phyloP scores from a whole-genome alignment of 2,888 invertebrate genomes.

The Pecten maximus region DNA sequence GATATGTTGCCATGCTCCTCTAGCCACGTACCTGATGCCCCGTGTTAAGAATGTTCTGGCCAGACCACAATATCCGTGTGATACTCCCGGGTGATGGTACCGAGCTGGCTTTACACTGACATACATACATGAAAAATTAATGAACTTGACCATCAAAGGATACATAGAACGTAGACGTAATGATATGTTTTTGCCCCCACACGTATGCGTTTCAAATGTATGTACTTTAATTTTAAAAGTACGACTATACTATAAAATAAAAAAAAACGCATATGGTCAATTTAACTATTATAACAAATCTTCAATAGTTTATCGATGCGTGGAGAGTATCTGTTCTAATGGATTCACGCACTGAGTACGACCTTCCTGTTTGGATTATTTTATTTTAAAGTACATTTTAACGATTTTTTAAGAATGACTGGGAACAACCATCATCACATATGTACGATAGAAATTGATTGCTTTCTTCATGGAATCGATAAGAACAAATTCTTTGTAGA shows the following conservation, averaged over 20 bases:
- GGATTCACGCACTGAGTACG: background rate
- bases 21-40: background rate
- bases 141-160: background rate
- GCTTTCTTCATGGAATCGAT: background rate
- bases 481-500: background rate
- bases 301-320: background rate
- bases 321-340: background rate
- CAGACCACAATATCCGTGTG: background rate
- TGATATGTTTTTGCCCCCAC: background rate
- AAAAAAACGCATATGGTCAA: background rate
- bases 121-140: background rate
- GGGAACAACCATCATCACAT: background rate
- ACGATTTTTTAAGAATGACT: background rate
- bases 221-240: background rate
- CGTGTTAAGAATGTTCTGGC: background rate
- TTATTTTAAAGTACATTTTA: background rate
- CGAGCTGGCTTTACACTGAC: background rate
- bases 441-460: background rate
- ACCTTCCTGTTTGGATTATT: background rate
- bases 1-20: background rate
- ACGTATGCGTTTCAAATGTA: background rate
- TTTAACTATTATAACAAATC: background rate
- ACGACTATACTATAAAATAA: constrained; percentile 1
- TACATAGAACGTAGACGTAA: background rate
- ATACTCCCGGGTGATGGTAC: background rate